Conservation (phyloP, 1,140 invertebrate species). For the Eurosta solidaginis region DNA sequence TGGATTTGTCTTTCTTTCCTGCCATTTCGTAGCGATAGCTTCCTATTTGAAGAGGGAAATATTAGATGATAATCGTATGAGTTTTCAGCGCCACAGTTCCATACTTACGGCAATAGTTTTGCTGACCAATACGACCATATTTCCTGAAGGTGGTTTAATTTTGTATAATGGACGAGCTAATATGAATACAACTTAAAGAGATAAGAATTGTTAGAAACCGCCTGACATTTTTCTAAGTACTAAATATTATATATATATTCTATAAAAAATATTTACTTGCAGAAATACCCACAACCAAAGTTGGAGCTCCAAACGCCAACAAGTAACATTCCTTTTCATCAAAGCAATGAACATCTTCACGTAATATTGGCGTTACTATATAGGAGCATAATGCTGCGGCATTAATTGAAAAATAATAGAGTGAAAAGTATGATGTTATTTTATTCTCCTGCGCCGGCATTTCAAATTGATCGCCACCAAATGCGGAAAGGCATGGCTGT, state of each 20-base stretch:
- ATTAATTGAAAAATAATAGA: constrained; percentile 95
- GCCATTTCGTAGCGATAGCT: constrained; percentile 69
- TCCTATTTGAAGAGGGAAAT: no score
- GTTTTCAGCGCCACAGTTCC: constrained; percentile 50
- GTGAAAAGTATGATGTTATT: constrained; percentile 84
- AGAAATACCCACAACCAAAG: constrained; percentile 81
- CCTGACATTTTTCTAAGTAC: no score
- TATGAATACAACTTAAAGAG: constrained; percentile 84
- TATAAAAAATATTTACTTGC: constrained; percentile 66
- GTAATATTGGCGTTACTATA: constrained; percentile 84
- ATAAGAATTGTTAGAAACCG: no score
- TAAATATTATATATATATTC: no score
- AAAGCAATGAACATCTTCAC: constrained; percentile 82
- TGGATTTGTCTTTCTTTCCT: constrained; percentile 63
- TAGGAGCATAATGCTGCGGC: constrained; percentile 89
- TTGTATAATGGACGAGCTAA: constrained; percentile 79
- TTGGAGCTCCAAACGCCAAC: constrained; percentile 89
- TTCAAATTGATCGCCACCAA: constrained; percentile 94
- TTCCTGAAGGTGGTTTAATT: constrained; percentile 80
- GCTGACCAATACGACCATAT: constrained; percentile 80
- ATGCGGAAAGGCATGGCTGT: no score
- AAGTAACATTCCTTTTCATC: constrained; percentile 82
- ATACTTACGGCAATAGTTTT: constrained; percentile 80
- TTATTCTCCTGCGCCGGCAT: constrained; percentile 78
- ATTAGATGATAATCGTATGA: constrained; percentile 65